Evolutionary conservation across 2,888 invertebrate genomes (phyloP), one percentile per base, ranked within the genome.

Genomic region (Arrhopalites spinosus): DNA sequence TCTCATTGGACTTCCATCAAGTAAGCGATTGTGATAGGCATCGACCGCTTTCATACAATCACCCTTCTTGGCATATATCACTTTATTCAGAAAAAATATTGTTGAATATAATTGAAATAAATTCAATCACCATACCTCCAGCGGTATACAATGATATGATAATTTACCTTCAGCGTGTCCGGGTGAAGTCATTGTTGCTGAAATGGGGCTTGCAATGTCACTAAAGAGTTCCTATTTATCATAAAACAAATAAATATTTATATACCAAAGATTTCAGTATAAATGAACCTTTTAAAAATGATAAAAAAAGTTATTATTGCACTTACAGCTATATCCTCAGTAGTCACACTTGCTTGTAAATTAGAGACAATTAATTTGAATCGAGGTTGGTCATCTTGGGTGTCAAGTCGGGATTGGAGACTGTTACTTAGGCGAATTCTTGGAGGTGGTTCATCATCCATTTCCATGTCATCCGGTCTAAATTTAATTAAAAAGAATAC

Each of bases 1-100:
- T 85, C 93, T 94, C 95, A 95, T 95, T 3, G 95, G 95, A 84
- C 94, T 93, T 0, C 96, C 95, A 87, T 97, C 96, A 61, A 97
- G 87, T 84, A 83, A 95, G 70, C 96, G 88, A 86, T 96, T 95
- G 85, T 96, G 95, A 86, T 96, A 96, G 73, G 94, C 91, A 83
- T 95, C 94, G 1, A 96, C 94, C 1, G 97, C 96, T 85, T 91
- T 91, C 83, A 93, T 91, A 43, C 96, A 96, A 86, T 96, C 94
- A 81, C 92, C 91, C 81, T 92, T 88, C 63, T 90, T 91, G 84
- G 92, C 91, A 85, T 95, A 96, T 81, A 95, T 93, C 0, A 96
- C n/a, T n/a, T n/a, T n/a, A n/a, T n/a, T n/a, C n/a, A n/a, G n/a
- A n/a, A n/a, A n/a, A n/a, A n/a, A n/a, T n/a, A n/a, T n/a, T n/a